These are phyloP conservation scores for Synanthedon tipuliformis DNA, from an alignment of 2,888 invertebrate genomes.

Conservation along the genomic window DNA sequence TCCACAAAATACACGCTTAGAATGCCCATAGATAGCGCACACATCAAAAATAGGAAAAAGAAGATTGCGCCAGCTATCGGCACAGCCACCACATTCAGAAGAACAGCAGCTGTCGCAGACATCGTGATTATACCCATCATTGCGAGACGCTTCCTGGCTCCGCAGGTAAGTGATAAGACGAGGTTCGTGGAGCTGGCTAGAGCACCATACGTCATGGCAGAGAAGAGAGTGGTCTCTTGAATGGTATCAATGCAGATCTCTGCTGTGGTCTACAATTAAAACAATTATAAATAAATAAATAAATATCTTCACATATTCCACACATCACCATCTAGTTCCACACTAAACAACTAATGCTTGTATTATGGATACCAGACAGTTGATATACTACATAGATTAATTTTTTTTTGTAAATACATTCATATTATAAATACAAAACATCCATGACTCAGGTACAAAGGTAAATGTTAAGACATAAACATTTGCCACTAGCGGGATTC, in stretches of 20 bases:
- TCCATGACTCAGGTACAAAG: too few species aligned
- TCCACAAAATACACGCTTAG: conserved; percentile 62
- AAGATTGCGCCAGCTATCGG: conserved; percentile 56
- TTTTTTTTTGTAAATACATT: too few species aligned
- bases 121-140: conserved; percentile 44
- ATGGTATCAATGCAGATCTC: conserved; percentile 52
- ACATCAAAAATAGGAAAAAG: conserved; percentile 56
- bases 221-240: conserved; percentile 51
- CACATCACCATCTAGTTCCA: too few species aligned
- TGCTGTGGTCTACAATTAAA: conserved; percentile 19
- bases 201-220: conserved; percentile 57
- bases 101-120: conserved; percentile 36
- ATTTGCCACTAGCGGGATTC: too few species aligned
- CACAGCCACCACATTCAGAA: conserved; percentile 40
- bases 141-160: conserved; percentile 44
- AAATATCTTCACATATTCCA: too few species aligned
- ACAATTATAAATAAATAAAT: not conserved
- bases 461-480: too few species aligned
- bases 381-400: too few species aligned
- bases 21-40: conserved; percentile 56
- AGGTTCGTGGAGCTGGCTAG: conserved; percentile 48
- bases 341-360: too few species aligned
- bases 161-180: conserved; percentile 52
- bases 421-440: not conserved
- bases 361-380: too few species aligned